Percentiles rank a stretch among this genome's conserved stretches.
Conservation (phyloP, 2,888 invertebrate species). For the Spilosoma lubricipeda region DNA sequence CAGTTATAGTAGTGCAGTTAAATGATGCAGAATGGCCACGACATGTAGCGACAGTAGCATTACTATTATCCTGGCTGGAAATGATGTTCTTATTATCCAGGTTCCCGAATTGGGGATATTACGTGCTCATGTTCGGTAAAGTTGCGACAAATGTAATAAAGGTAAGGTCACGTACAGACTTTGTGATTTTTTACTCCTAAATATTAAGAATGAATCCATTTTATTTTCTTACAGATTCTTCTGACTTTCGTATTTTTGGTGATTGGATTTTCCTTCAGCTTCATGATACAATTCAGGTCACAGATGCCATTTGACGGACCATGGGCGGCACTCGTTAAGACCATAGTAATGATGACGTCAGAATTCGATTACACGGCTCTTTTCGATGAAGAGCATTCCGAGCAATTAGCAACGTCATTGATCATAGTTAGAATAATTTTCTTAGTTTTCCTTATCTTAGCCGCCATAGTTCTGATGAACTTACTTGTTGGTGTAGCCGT, state of each 20-base stretch:
- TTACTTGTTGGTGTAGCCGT: constrained; percentile 87
- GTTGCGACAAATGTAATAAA: constrained; percentile 83
- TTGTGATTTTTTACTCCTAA: neutral
- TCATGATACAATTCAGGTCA: constrained; percentile 85
- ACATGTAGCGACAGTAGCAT: constrained; percentile 79
- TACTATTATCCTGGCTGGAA: constrained; percentile 84
- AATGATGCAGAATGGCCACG: constrained; percentile 70
- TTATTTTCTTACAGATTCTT: constrained; percentile 76
- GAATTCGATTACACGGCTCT: constrained; percentile 85
- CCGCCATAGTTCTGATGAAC: constrained; percentile 87
- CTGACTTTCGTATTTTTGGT: constrained; percentile 81
- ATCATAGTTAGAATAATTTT: constrained; percentile 82
- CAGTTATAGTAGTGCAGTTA: constrained; percentile 50
- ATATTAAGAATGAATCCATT: neutral
- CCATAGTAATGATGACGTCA: constrained; percentile 87
- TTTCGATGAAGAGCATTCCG: constrained; percentile 77
- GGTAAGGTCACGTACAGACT: constrained; percentile 55
- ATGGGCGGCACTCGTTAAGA: constrained; percentile 84
- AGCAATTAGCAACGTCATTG: constrained; percentile 72
- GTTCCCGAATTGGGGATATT: constrained; percentile 84
- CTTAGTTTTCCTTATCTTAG: constrained; percentile 82
- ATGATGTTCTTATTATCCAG: constrained; percentile 84
- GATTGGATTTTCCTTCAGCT: constrained; percentile 85
- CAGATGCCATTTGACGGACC: constrained; percentile 82
- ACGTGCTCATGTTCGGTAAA: constrained; percentile 85